These are phyloP conservation scores for Pardalotus punctatus DNA, from an alignment of 2,113 vertebrate species.

Conservation along the genomic window DNA sequence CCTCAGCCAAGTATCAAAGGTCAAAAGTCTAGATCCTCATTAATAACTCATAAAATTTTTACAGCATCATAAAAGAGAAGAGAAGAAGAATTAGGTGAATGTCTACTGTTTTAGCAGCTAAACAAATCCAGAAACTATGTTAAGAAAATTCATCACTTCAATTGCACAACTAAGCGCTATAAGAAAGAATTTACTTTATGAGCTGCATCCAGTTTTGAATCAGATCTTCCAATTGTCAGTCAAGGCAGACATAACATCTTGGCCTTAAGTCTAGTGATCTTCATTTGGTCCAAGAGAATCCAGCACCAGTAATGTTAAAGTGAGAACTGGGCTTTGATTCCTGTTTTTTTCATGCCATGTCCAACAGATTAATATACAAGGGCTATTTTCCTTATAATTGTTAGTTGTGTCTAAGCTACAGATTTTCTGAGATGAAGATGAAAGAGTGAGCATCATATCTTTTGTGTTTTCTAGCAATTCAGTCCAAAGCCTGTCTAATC, in stretches of 20 bases:
- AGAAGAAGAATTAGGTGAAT: background rate
- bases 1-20: background rate
- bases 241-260: conserved; percentile 47
- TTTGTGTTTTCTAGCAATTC: conserved; percentile 69
- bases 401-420: conserved; percentile 8
- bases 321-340: conserved; percentile 10
- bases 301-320: conserved; percentile 29
- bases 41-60: conserved; percentile 12
- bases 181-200: conserved; percentile 46
- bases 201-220: conserved; percentile 50
- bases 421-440: conserved; percentile 77
- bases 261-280: conserved; percentile 55
- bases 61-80: background rate
- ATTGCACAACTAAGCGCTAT: background rate
- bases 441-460: conserved; percentile 69
- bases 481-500: conserved; percentile 80
- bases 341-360: conserved; percentile 39
- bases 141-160: background rate
- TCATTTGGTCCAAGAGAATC: conserved; percentile 60
- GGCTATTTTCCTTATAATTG: conserved; percentile 20
- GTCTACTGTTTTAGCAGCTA: background rate
- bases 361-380: conserved; percentile 38
- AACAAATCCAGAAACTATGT: background rate
- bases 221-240: conserved; percentile 50
- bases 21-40: background rate